These are phyloP conservation scores for Euproctis similis DNA, from an alignment of 2,888 invertebrate genomes.

Conservation along the genomic window DNA sequence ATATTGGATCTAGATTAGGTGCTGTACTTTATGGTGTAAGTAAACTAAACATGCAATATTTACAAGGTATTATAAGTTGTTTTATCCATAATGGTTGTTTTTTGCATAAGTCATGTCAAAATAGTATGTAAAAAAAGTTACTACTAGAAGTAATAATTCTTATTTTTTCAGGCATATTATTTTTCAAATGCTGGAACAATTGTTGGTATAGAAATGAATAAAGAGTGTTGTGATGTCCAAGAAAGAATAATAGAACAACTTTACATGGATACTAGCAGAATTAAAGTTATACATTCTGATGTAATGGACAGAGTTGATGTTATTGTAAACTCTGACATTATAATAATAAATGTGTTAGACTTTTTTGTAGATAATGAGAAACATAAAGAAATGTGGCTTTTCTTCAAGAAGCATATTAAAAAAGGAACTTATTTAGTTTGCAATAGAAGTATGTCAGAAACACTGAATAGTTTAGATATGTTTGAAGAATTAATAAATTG, in stretches of 20 bases:
- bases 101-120: too few species aligned
- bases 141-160: too few species aligned
- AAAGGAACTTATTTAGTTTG: conserved; percentile 76
- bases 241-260: conserved; percentile 72
- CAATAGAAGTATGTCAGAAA: conserved; percentile 74
- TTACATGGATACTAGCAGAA: conserved; percentile 60
- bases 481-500: conserved; percentile 65
- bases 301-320: conserved; percentile 72
- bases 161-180: conserved; percentile 70
- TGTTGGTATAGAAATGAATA: conserved; percentile 82
- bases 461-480: conserved; percentile 60
- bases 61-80: too few species aligned
- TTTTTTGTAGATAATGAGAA: conserved; percentile 78
- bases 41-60: too few species aligned
- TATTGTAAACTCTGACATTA: conserved; percentile 73
- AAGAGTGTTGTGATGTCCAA: conserved; percentile 79
- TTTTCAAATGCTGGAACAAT: conserved; percentile 75
- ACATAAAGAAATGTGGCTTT: conserved; percentile 78
- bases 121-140: too few species aligned
- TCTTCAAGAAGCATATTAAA: conserved; percentile 69
- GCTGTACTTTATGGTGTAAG: conserved; percentile 81
- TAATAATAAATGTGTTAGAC: conserved; percentile 82
- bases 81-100: too few species aligned
- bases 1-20: conserved; percentile 83
- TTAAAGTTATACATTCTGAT: conserved; percentile 76